Conservation (phyloP, 2,888 invertebrate genomes). For the Chorisops tibialis region DNA sequence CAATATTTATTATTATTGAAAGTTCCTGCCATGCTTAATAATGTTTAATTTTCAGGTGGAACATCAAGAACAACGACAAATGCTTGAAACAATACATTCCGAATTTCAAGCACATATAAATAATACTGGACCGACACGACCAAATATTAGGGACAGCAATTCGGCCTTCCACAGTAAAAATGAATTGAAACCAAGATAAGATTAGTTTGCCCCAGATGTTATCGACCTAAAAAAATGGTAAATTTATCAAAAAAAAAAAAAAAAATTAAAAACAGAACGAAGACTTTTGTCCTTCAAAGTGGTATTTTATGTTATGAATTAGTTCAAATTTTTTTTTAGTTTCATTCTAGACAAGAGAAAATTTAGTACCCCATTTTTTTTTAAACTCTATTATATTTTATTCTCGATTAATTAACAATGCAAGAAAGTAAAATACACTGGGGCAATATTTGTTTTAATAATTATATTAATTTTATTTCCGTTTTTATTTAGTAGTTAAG, state of each 20-base stretch:
- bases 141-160: conserved; percentile 21
- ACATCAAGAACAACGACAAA: conserved; percentile 48
- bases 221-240: background rate
- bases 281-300: conserved; percentile 25
- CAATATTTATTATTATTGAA: too few relatives aligned
- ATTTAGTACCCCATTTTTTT: too few relatives aligned
- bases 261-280: conserved; percentile 4
- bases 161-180: conserved; percentile 13
- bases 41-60: conserved; percentile 42
- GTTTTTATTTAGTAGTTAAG: too few relatives aligned
- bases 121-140: conserved; percentile 27
- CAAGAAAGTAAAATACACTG: too few relatives aligned
- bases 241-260: background rate
- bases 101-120: conserved; percentile 47
- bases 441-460: too few relatives aligned
- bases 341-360: too few relatives aligned
- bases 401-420: too few relatives aligned
- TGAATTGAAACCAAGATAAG: conserved; percentile 33
- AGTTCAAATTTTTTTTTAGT: too few relatives aligned
- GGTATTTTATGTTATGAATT: conserved; percentile 8
- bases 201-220: conserved; percentile 33
- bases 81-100: conserved; percentile 47
- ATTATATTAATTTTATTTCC: too few relatives aligned
- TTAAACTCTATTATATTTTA: too few relatives aligned
- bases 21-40: too few relatives aligned